These are phyloP conservation scores for Chiroxiphia lanceolata DNA, from an alignment of 2,797 vertebrate genomes.

Conservation along the genomic window DNA sequence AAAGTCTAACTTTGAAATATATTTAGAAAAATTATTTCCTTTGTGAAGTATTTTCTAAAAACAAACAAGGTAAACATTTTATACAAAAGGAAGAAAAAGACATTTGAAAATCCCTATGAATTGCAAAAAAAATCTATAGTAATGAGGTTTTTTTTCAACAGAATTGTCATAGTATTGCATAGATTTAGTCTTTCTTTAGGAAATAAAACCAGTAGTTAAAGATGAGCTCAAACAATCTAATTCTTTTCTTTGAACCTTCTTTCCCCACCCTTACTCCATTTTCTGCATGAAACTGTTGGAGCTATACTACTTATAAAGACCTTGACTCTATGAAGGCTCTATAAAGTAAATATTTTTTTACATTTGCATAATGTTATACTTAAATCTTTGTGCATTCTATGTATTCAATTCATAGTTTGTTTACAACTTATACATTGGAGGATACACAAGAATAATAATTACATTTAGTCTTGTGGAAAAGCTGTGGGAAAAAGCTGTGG, in stretches of 20 bases:
- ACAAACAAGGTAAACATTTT: not conserved
- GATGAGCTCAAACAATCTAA: not conserved
- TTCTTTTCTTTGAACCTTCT: slow-evolving; percentile 24
- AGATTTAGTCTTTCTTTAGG: slow-evolving; percentile 6
- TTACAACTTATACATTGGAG: slow-evolving; percentile 4
- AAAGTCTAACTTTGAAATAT: not conserved
- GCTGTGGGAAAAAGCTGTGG: not conserved
- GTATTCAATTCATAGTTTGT: slow-evolving; percentile 14
- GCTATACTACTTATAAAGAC: not conserved
- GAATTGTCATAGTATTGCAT: not conserved
- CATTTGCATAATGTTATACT: not conserved
- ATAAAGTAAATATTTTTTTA: slow-evolving; percentile 28
- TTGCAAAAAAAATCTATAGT: not conserved
- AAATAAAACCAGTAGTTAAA: slow-evolving; percentile 4
- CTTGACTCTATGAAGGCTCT: slow-evolving; percentile 6
- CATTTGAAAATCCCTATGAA: not conserved
- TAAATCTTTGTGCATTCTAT: not conserved
- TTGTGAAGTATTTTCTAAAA: not conserved
- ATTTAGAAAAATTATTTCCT: not conserved
- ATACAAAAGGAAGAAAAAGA: not conserved
- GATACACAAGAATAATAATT: slow-evolving; percentile 34
- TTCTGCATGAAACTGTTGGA: not conserved
- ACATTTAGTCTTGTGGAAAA: slow-evolving; percentile 19
- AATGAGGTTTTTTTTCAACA: not conserved
- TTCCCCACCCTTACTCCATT: not conserved